Base-by-base conservation (phyloP, 2,888 invertebrate genomes). In the Antitype chi region DNA sequence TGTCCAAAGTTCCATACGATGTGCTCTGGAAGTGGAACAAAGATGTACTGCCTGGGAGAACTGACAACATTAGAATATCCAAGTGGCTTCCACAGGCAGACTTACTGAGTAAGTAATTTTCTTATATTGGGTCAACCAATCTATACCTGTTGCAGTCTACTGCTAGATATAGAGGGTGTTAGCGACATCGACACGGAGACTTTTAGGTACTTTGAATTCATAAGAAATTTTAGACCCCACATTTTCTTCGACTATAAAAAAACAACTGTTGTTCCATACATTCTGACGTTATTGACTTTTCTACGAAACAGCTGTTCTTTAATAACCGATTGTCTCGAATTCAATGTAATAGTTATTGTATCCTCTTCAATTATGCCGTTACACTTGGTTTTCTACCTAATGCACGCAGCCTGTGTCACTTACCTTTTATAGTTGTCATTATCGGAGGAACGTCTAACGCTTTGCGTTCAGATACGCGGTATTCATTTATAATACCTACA, bases 71-170 rank as follows among this genome's bases (percentile, higher is more conserved):
- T 6, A 80, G n/a, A 43, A 80, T 72, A 17, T 72, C 80, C 0
- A 80, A 78, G 52, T 78, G 80, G 78, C 43, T 78, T 13, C 95
- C 96, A 0, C 96, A 96, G 78, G 90, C 93, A 15, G 95, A 96
- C 84, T 83, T 96, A 47, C 80, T 79, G 23, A 70, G 77, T 77
- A 15, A 79, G 77, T 63, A 13, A 6, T 43, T 7, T n/a, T 68
- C 2, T 43, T 17, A 11, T 43, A 9, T 17, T 43, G 11, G 6
- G 17, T 28, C 9, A 17, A 47, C n/a, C 20, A 20, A 38, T 63
- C 23, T 15, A 38, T 62, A 3, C 20, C 20, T 38, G 9, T 20
- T 2, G 38, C 8, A 59, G 63, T 20, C 15, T 2, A 64, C 32
- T 43, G 11, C 11, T 20, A 9, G 4, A 63, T 0, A 17, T 8